phyloP scores from a whole-genome alignment of 2,113 vertebrate genomes.

The Leptosomus discolor region DNA sequence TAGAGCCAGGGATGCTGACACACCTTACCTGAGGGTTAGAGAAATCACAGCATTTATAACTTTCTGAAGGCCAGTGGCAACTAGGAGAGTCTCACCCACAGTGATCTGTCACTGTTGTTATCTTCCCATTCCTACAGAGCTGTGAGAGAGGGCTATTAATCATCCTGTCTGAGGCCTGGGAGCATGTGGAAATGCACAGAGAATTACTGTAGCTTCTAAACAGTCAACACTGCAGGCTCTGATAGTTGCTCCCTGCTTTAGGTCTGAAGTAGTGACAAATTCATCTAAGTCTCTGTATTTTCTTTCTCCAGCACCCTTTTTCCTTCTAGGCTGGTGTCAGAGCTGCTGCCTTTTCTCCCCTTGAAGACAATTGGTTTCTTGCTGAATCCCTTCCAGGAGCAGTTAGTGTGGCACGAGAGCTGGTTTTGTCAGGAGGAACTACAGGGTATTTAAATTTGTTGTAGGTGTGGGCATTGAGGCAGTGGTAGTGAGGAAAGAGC shows the following conservation, averaged over 20 bases:
- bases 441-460: accelerated
- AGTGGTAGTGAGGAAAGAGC: background rate
- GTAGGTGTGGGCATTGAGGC: background rate
- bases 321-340: background rate
- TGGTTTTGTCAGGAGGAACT: background rate
- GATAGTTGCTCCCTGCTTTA: background rate
- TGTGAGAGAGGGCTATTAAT: background rate
- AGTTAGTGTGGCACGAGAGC: background rate
- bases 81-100: background rate
- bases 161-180: background rate
- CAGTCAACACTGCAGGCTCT: background rate
- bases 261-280: background rate
- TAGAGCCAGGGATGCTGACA: background rate
- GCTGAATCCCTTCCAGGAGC: background rate
- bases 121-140: background rate
- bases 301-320: background rate
- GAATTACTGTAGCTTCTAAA: background rate
- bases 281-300: background rate
- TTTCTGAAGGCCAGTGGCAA: accelerated
- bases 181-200: background rate
- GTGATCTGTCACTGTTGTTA: background rate
- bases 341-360: background rate
- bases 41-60: background rate
- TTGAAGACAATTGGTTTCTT: background rate
- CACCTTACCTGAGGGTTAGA: background rate